phyloP scores from a whole-genome alignment of 2,888 invertebrate species.

The Nomada fucata region DNA sequence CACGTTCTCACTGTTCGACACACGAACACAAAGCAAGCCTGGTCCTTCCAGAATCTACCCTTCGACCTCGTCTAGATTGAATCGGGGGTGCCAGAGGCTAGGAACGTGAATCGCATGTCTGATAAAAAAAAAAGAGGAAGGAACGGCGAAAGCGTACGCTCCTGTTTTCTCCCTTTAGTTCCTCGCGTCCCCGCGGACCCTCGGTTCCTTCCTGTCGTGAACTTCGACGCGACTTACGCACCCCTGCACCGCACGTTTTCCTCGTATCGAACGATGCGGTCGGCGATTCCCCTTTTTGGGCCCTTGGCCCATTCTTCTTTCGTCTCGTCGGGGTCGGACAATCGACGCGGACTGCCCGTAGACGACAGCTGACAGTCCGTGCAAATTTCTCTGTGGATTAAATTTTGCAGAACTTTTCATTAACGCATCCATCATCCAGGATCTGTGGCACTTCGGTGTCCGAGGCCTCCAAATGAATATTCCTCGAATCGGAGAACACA shows the following conservation, averaged over 20 bases:
- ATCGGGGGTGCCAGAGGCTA: constrained; percentile 63
- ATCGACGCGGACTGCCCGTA: too few species aligned
- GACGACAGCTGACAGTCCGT: neutral
- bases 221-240: constrained; percentile 39
- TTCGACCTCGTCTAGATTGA: constrained; percentile 69
- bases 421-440: too few species aligned
- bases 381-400: neutral
- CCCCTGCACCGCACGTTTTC: constrained; percentile 10
- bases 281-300: neutral
- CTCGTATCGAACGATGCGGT: neutral
- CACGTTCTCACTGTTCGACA: constrained; percentile 55
- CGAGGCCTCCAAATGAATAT: too few species aligned
- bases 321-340: neutral
- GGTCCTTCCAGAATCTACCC: constrained; percentile 62
- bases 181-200: constrained; percentile 2
- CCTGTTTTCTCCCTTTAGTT: constrained; percentile 14
- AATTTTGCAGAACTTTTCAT: too few species aligned
- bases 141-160: constrained; percentile 27
- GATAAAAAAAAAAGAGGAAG: constrained; percentile 40
- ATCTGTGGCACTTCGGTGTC: too few species aligned
- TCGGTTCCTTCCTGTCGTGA: constrained; percentile 11
- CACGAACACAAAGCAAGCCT: constrained; percentile 43
- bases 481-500: neutral
- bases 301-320: neutral
- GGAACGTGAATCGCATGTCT: constrained; percentile 52